Base-by-base conservation (phyloP, 1,140 invertebrate genomes). In the Heliconius hewitsoni region DNA sequence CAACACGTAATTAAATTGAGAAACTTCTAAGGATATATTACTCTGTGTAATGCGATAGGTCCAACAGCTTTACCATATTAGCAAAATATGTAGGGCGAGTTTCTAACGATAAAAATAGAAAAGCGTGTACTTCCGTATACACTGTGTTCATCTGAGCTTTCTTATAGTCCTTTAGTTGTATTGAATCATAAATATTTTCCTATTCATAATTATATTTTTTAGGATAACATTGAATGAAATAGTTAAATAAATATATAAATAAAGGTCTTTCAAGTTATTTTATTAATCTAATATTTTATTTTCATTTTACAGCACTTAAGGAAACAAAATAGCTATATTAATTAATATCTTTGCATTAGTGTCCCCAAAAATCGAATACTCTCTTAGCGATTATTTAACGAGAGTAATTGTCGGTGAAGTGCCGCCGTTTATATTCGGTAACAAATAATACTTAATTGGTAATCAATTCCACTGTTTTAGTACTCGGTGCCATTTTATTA, bases 381-480 rank as follows among this genome's bases (percentile, higher is more conserved):
- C 50, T 77, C n/a, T 34, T 73, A 73, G 42, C 74, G 30, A 82
- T 82, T 80, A 81, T 81, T 81, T 81, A 83, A 57, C 66, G 46
- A 66, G 37, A 81, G 73, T 81, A 83, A 83, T 83, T 83, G 81
- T 46, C 76, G 73, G 71, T 60, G 73, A 76, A 78, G 79, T 60
- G 73, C 75, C 52, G 42, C 42, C 37, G 76, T 71, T 81, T 81
- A 72, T 76, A 52, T 76, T 52, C 74, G 23, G 73, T 30, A 75
- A 83, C 79, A 83, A 83, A 83, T 81, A 83, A 81, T 70, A 60
- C 70, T 73, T 83, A 83, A 83, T 83, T 73, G 78, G 73, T 30
- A 76, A 83, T 81, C 82, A 83, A 83, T 83, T 83, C 73, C 30
- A 52, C 57, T 55, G 71, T 72, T 66, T 66, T 66, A 66, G 13